Conservation (phyloP, 2,888 invertebrate species). For the Tigriopus californicus region DNA sequence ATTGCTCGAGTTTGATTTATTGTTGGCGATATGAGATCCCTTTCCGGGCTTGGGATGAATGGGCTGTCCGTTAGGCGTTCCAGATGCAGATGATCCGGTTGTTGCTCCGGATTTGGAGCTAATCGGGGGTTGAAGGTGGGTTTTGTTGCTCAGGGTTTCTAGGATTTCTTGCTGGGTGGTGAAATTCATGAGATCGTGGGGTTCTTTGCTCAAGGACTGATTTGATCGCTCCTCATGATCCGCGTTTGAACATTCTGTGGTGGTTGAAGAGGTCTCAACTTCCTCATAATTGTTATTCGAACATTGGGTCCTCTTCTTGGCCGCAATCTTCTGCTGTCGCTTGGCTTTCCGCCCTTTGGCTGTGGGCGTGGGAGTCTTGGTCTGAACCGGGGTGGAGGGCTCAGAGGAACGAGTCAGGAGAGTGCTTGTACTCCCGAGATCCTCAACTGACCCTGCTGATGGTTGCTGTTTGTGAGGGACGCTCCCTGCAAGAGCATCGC, state of each 20-base stretch:
- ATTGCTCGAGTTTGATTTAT: background rate
- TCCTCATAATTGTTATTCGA: slow-evolving; percentile 24
- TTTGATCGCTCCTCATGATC: slow-evolving; percentile 29
- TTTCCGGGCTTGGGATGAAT: no score
- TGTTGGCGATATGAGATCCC: no score
- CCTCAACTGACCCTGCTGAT: background rate
- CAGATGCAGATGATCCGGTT: no score
- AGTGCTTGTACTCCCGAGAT: background rate
- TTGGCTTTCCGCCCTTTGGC: background rate
- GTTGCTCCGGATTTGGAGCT: no score
- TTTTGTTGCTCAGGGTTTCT: no score
- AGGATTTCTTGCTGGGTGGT: no score
- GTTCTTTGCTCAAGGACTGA: no score
- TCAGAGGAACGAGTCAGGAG: background rate
- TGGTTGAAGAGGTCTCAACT: slow-evolving; percentile 49
- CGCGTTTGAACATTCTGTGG: slow-evolving; percentile 45
- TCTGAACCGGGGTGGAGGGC: background rate
- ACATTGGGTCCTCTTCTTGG: background rate
- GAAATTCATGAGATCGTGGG: no score
- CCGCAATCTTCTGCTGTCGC: background rate
- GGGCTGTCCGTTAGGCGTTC: no score
- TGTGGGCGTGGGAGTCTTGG: background rate
- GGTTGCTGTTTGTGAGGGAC: no score
- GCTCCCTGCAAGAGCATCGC: no score
- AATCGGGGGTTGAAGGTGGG: no score